Evolutionary conservation across 2,888 invertebrate genomes (phyloP).

Genomic region (Cantharis flavilabris): DNA sequence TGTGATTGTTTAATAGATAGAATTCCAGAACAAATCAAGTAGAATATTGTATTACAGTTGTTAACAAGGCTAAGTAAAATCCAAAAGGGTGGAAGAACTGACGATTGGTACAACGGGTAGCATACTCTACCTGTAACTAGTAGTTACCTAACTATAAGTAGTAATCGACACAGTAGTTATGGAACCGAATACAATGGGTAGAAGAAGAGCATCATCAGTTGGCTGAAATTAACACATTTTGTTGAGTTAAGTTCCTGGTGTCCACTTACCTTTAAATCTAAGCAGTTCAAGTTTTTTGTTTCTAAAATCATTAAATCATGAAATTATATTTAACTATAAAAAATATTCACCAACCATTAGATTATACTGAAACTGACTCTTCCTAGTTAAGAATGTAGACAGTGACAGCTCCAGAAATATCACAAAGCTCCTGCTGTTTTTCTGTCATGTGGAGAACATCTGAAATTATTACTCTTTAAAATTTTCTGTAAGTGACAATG

Average conservation of each 20-base stretch:
- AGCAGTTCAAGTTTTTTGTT: background rate
- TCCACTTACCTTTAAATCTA: background rate
- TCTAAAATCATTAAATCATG: background rate
- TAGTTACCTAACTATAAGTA: no score
- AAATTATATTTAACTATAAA: background rate
- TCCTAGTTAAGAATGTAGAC: slow-evolving; percentile 36
- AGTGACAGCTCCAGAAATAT: slow-evolving; percentile 36
- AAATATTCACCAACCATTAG: background rate
- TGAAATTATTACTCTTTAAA: slow-evolving; percentile 27
- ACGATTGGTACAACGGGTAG: no score
- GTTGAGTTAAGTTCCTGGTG: background rate
- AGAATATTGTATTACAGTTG: no score
- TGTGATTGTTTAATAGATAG: no score
- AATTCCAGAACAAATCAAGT: no score
- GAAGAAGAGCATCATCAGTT: no score
- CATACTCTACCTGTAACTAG: no score
- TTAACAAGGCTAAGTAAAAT: no score
- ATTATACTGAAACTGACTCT: slow-evolving; percentile 19
- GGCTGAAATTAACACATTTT: background rate
- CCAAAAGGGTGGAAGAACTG: no score
- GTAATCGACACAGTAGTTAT: no score
- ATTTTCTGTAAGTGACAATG: slow-evolving; percentile 20
- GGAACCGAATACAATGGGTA: no score
- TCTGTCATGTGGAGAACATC: slow-evolving; percentile 35
- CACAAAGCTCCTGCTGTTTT: slow-evolving; percentile 35